Evolutionary conservation across 2,113 vertebrate species (phyloP).

Genomic region (Malurus cyaneus): DNA sequence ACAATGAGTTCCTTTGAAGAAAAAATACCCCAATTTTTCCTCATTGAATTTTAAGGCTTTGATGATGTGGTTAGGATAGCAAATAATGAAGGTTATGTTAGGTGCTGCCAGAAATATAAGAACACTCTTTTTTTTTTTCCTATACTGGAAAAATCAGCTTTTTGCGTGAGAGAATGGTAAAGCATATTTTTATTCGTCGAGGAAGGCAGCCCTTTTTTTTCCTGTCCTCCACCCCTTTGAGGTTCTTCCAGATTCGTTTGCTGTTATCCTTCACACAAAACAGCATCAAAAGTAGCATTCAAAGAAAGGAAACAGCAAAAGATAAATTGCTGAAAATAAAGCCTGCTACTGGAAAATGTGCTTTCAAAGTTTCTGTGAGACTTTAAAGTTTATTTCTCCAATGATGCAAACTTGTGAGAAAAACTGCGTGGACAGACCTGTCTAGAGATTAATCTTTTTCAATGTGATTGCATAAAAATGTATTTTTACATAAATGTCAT

Average conservation of each 20-base stretch:
- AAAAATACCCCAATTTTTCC: not conserved
- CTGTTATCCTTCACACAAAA: conserved; percentile 58
- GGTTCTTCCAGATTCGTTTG: conserved; percentile 24
- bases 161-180: conserved; percentile 21
- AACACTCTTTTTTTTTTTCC: not conserved
- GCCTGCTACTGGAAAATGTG: conserved; percentile 45
- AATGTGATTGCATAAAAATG: not conserved
- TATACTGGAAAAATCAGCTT: conserved; percentile 24
- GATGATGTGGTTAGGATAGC: conserved; percentile 26
- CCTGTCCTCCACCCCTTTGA: not conserved
- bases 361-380: conserved; percentile 37
- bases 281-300: conserved; percentile 44
- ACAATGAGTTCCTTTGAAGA: conserved; percentile 53
- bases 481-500: not conserved
- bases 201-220: not conserved
- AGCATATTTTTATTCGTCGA: conserved; percentile 49
- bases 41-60: conserved; percentile 26
- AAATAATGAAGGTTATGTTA: conserved; percentile 34
- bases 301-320: conserved; percentile 58
- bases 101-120: conserved; percentile 23
- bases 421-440: not conserved
- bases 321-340: conserved; percentile 60
- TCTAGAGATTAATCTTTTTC: conserved; percentile 4
- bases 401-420: conserved; percentile 10
- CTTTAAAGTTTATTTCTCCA: not conserved